Evolutionary conservation across 2,797 vertebrate species (phyloP), one percentile per base, ranked within the genome.

Genomic region (Mormyrus proboscirostris): DNA sequence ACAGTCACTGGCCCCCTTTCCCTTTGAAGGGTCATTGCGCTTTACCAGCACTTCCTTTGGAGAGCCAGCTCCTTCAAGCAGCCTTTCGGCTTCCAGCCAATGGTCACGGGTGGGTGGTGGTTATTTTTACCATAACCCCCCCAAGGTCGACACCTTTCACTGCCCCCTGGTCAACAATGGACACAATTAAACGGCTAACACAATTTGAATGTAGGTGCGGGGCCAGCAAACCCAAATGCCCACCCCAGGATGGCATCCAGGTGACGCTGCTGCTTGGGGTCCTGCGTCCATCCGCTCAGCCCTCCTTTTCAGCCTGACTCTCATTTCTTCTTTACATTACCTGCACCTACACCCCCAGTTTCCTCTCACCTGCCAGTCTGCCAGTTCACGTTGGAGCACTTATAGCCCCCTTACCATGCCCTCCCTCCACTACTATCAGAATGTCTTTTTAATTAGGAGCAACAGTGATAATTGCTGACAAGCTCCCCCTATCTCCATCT

Each of bases 341-440:
- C 76, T 6, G 12, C 47, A 86, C 65, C 69, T 69, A 25, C 88
- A 89, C 55, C 57, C 83, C 25, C 83, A 69, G 88, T 47, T 33
- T 41, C n/a, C 65, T 86, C 88, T 91, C 92, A 89, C 89, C 90
- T 89, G 49, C 93, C 89, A 92, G 90, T 90, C 79, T 93, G 92
- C 90, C 92, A 92, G 88, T 91, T 93, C 90, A 92, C 91, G 90
- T 91, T 91, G 88, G 91, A 91, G 91, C 87, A 10, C 89, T 59
- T 38, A 33, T 59, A 73, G 50, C 82, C 88, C 82, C 55, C 89
- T 85, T 87, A 88, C 53, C 90, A 55, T 51, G 51, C 8, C 49
- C 12, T 73, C 90, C 25, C 69, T 73, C n/a, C 41, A 53, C 44
- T 85, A 47, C 51, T 53, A 87, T 73, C 91, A 91, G 90, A 88